These are phyloP conservation scores for Poecilia velifera DNA, from an alignment of 2,797 vertebrate genomes.

Conservation along the genomic window DNA sequence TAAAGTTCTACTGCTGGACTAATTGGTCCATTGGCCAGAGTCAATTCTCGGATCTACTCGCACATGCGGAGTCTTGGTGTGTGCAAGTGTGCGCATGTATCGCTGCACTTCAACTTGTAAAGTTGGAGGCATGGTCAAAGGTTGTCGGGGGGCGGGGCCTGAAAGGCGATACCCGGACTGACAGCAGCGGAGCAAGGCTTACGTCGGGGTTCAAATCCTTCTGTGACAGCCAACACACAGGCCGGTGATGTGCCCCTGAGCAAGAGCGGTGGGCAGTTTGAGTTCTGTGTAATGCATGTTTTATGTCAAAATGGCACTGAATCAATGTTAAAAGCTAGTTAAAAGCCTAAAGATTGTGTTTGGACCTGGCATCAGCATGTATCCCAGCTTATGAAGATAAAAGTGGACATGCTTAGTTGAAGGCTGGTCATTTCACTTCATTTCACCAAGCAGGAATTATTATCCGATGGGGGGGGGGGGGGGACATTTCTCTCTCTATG, in stretches of 20 bases:
- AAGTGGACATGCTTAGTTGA: too few species aligned
- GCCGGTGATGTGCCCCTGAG: constrained; percentile 18
- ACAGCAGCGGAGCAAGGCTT: constrained; percentile 31
- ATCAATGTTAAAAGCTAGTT: not conserved
- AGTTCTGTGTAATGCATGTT: not conserved
- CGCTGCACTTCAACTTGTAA: constrained; percentile 2
- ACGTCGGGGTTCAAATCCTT: constrained; percentile 30
- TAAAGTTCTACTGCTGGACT: not conserved
- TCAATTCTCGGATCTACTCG: not conserved
- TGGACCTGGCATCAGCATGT: not conserved
- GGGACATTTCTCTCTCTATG: not conserved
- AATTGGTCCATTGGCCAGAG: not conserved
- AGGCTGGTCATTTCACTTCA: too few species aligned
- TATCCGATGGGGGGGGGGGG: not conserved
- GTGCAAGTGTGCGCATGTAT: not conserved
- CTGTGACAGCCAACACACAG: constrained; percentile 29
- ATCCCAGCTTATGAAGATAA: not conserved
- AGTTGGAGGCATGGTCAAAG: constrained; percentile 25
- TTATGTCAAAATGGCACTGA: not conserved
- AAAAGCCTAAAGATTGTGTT: not conserved
- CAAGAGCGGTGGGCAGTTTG: not conserved
- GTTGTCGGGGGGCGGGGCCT: constrained; percentile 23
- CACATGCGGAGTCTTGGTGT: not conserved
- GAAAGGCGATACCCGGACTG: constrained; percentile 52
- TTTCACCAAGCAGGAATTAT: not conserved